phyloP scores from a whole-genome alignment of 2,888 invertebrate species.

The Drosophila neotestacea region DNA sequence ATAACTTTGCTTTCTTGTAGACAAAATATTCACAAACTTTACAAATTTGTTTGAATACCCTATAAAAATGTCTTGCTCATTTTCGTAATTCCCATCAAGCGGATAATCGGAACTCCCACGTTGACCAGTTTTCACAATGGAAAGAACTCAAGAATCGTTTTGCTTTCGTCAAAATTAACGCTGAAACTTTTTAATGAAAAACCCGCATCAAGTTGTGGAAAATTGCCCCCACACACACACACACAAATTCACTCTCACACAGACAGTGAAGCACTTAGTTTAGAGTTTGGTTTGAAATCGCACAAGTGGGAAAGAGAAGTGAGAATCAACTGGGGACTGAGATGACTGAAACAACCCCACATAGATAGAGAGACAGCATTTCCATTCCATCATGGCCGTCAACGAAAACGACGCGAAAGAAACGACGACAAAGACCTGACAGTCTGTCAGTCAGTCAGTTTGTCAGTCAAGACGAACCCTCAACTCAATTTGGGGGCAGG shows the following conservation, averaged over 20 bases:
- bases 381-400: slow-evolving; percentile 79
- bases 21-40: slow-evolving; percentile 23
- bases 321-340: slow-evolving; percentile 39
- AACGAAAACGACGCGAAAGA: slow-evolving; percentile 29
- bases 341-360: slow-evolving; percentile 51
- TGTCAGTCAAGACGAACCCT: slow-evolving; percentile 52
- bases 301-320: slow-evolving; percentile 46
- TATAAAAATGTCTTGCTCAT: slow-evolving; percentile 8
- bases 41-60: slow-evolving; percentile 19
- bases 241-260: slow-evolving; percentile 12
- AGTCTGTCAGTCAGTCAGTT: slow-evolving; percentile 59
- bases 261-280: slow-evolving; percentile 44
- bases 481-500: slow-evolving; percentile 39
- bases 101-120: slow-evolving; percentile 60
- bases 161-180: slow-evolving; percentile 76
- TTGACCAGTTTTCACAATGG: slow-evolving; percentile 46
- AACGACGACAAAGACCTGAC: slow-evolving; percentile 32
- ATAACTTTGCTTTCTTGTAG: background rate
- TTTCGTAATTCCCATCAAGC: slow-evolving; percentile 30
- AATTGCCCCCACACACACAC: slow-evolving; percentile 45
- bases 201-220: slow-evolving; percentile 68
- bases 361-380: slow-evolving; percentile 38
- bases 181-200: slow-evolving; percentile 80
- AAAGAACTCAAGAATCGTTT: slow-evolving; percentile 63
- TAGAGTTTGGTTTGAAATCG: slow-evolving; percentile 53